Conservation (phyloP, 2,888 invertebrate species). For the Zygogramma bicolorata region DNA sequence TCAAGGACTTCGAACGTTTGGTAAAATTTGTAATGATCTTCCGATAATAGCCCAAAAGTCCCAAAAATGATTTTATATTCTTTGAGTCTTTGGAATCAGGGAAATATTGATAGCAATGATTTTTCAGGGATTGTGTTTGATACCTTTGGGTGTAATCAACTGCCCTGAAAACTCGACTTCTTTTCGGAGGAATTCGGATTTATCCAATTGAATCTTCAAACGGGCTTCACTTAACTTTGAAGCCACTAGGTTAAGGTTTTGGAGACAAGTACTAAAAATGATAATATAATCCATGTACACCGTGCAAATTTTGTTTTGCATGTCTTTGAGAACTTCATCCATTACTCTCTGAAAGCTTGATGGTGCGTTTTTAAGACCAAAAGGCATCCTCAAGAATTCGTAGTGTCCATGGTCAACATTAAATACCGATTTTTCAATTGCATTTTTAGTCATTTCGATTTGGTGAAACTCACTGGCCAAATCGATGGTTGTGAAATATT, state of each 20-base stretch:
- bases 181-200: slow-evolving; percentile 50
- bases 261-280: not conserved
- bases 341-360: too few species aligned
- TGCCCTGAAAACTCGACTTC: slow-evolving; percentile 57
- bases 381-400: too few species aligned
- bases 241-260: slow-evolving; percentile 23
- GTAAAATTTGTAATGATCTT: slow-evolving; percentile 46
- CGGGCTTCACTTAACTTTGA: slow-evolving; percentile 25
- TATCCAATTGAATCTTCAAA: slow-evolving; percentile 54
- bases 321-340: too few species aligned
- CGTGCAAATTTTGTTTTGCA: too few species aligned
- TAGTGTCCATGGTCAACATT: too few species aligned
- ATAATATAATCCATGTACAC: slow-evolving; percentile 22
- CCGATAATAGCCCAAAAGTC: slow-evolving; percentile 36
- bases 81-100: slow-evolving; percentile 47
- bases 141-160: slow-evolving; percentile 55
- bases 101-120: slow-evolving; percentile 50
- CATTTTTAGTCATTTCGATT: too few species aligned
- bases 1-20: slow-evolving; percentile 39
- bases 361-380: too few species aligned
- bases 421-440: too few species aligned
- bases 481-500: too few species aligned
- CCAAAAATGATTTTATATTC: slow-evolving; percentile 54
- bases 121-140: slow-evolving; percentile 58
- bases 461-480: too few species aligned